Evolutionary conservation across 2,888 invertebrate species (phyloP).

Genomic region (Fabriciana adippe): DNA sequence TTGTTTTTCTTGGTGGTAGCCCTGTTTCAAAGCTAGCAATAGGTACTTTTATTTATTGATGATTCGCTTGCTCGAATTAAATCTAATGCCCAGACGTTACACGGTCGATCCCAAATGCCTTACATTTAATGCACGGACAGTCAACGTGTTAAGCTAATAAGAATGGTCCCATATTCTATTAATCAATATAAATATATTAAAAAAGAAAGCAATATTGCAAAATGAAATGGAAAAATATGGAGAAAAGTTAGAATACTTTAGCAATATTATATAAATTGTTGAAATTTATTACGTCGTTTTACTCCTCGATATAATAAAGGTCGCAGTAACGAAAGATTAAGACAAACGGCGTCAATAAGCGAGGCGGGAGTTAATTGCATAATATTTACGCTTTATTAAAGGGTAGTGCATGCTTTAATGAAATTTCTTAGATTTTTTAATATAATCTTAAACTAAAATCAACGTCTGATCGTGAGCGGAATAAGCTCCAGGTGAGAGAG

Average conservation of each 20-base stretch:
- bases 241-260: neutral
- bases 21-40: too few species aligned
- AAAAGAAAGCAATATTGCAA: slow-evolving; percentile 2
- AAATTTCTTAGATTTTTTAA: slow-evolving; percentile 8
- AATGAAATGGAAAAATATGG: slow-evolving; percentile 19
- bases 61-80: too few species aligned
- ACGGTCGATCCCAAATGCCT: too few species aligned
- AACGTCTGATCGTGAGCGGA: neutral
- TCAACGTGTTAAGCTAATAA: too few species aligned
- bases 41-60: too few species aligned
- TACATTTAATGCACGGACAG: too few species aligned
- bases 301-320: slow-evolving; percentile 16
- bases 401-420: neutral
- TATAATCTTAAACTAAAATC: slow-evolving; percentile 5
- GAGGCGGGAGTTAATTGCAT: slow-evolving; percentile 4
- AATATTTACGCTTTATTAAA: slow-evolving; percentile 5
- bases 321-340: slow-evolving; percentile 25
- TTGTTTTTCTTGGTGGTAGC: too few species aligned
- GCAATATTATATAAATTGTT: slow-evolving; percentile 14
- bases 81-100: too few species aligned
- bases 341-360: slow-evolving; percentile 29
- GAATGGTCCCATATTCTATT: neutral
- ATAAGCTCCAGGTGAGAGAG: neutral
- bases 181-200: neutral
- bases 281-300: slow-evolving; percentile 13